A percentile compares a stretch with the other conserved stretches of the same genome.
Evolutionary conservation across 2,113 vertebrate species (phyloP).

Genomic region (Oryzias curvinotus): DNA sequence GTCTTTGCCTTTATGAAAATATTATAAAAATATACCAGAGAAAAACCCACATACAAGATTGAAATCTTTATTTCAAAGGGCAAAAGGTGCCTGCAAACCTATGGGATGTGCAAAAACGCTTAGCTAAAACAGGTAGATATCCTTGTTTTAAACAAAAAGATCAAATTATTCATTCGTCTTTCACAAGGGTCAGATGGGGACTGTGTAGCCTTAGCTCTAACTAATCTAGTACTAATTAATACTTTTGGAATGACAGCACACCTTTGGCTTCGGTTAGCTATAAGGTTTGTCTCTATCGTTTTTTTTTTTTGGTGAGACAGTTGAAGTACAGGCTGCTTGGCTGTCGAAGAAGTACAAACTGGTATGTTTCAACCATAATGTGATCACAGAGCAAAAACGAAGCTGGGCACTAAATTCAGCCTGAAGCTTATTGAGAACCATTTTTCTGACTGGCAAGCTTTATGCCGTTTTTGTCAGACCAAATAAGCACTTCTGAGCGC

Average conservation of each 20-base stretch:
- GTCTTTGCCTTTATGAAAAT: no score
- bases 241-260: neutral
- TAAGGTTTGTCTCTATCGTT: neutral
- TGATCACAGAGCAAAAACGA: neutral
- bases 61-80: no score
- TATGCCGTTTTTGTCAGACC: constrained; percentile 1
- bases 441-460: constrained; percentile 34
- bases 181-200: no score
- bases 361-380: neutral
- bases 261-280: neutral
- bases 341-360: constrained; percentile 3
- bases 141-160: no score
- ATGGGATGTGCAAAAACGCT: no score
- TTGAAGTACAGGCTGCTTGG: neutral
- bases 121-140: no score
- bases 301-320: neutral
- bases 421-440: constrained; percentile 9
- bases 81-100: no score
- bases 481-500: constrained; percentile 12
- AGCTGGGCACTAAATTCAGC: constrained; percentile 26
- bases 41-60: no score
- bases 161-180: no score
- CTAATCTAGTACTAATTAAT: neutral
- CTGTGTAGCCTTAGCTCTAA: no score
- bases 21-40: no score